phyloP scores from a whole-genome alignment of 2,797 vertebrate genomes.

The Tolypeutes matacus region DNA sequence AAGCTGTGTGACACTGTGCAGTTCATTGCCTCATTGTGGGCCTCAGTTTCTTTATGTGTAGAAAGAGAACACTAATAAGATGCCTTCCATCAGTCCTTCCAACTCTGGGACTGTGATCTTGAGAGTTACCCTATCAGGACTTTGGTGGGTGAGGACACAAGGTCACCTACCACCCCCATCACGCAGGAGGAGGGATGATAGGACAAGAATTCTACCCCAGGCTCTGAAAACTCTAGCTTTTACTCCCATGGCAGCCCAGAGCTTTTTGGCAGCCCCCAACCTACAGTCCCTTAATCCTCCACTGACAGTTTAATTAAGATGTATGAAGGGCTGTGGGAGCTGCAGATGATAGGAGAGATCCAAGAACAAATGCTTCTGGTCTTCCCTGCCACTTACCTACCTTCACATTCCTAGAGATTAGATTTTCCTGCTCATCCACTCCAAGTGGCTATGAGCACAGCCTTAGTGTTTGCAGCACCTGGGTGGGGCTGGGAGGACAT shows the following conservation, averaged over 20 bases:
- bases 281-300: slow-evolving; percentile 56
- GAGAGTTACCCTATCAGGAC: slow-evolving; percentile 10
- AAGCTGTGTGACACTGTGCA: background rate
- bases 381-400: slow-evolving; percentile 2
- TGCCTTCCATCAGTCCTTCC: background rate
- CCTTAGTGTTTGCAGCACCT: background rate
- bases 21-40: background rate
- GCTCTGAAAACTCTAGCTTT: slow-evolving; percentile 47
- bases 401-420: slow-evolving; percentile 3
- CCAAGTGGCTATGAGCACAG: background rate
- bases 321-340: slow-evolving; percentile 25
- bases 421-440: background rate
- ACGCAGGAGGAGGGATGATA: background rate
- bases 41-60: background rate
- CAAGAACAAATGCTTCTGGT: slow-evolving; percentile 42
- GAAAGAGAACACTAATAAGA: background rate
- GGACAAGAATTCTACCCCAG: background rate
- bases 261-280: slow-evolving; percentile 10
- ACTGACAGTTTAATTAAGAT: slow-evolving; percentile 71
- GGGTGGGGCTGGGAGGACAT: background rate
- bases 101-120: background rate
- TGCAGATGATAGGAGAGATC: slow-evolving; percentile 19
- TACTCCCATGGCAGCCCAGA: background rate
- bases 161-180: background rate
- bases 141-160: background rate